Percentiles rank a stretch among this genome's conserved stretches.
These are phyloP conservation scores for Elmis aenea DNA, from an alignment of 2,888 invertebrate species.

Conservation along the genomic window DNA sequence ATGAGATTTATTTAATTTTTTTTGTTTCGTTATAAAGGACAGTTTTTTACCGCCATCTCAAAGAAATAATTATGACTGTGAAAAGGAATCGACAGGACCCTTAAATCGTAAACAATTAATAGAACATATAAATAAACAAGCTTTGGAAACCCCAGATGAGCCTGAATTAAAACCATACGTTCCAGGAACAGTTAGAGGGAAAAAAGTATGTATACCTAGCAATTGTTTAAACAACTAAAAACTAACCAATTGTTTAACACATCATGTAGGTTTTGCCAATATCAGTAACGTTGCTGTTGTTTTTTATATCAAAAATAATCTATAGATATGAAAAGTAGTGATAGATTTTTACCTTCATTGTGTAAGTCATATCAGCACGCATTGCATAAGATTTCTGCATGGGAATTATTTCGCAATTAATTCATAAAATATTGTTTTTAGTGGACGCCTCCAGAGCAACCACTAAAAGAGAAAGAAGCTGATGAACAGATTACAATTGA, in stretches of 20 bases:
- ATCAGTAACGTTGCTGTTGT: too few relatives aligned
- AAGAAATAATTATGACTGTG: conserved; percentile 93
- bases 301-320: too few relatives aligned
- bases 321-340: too few relatives aligned
- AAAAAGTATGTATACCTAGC: conserved; percentile 61
- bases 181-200: conserved; percentile 85
- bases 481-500: conserved; percentile 92
- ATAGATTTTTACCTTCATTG: too few relatives aligned
- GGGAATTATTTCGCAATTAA: not conserved
- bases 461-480: conserved; percentile 68
- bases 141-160: conserved; percentile 95
- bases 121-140: conserved; percentile 96
- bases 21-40: conserved; percentile 71
- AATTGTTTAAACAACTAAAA: too few relatives aligned
- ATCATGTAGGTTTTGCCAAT: too few relatives aligned
- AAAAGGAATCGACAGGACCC: conserved; percentile 93
- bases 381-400: not conserved
- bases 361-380: too few relatives aligned
- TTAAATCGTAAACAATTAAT: conserved; percentile 91
- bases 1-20: conserved; percentile 5
- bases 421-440: conserved; percentile 42
- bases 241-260: too few relatives aligned
- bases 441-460: conserved; percentile 78
- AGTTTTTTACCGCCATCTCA: conserved; percentile 93
- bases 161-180: conserved; percentile 94